Evolutionary conservation across 2,113 vertebrate genomes (phyloP), one percentile per base, ranked within the genome.

Genomic region (Cromileptes altivelis): DNA sequence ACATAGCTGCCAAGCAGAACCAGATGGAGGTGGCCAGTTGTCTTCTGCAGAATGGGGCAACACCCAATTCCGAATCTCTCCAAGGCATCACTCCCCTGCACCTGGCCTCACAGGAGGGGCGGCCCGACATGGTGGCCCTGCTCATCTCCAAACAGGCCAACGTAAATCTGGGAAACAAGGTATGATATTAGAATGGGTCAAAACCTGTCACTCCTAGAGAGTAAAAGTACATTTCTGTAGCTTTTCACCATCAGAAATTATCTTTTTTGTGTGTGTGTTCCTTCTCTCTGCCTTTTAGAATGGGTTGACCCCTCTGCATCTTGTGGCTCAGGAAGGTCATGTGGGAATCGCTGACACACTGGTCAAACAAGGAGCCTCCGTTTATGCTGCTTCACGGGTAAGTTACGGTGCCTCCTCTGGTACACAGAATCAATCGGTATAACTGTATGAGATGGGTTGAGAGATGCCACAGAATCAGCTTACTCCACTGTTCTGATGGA

Each of bases 1-100:
- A 99, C 94, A 97, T 99, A 0, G 98, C 98, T 0, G 97, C 97
- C 90, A 98, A 97, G 91, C 97, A 99, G 95, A 99, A 99, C 94
- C 98, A 99, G 89, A 93, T 97, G 88, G 98, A 99, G 85, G 97
- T 97, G 87, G 97, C 97, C 80, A 94, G 95, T 89, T 96, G 95
- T 69, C 94, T 99, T 76, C 96, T 99, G 89, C 97, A 99, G 90
- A 97, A 97, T 0, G 97, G 98, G 2, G 98, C 96, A 0, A 97
- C 96, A 0, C 95, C 98, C 0, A 99, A 99, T 0, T 89, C 95
- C 0, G 97, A 98, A 88, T 99, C 98, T 0, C 90, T 96, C 27
- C 98, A 99, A 85, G 98, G 98, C 1, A 95, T 99, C 93, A 98
- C 97, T 0, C 97, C 98, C 0, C 95, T 99, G 5, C 98, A 99